phyloP scores from a whole-genome alignment of 1,140 invertebrate genomes.

The Aphaenogaster rudis region DNA sequence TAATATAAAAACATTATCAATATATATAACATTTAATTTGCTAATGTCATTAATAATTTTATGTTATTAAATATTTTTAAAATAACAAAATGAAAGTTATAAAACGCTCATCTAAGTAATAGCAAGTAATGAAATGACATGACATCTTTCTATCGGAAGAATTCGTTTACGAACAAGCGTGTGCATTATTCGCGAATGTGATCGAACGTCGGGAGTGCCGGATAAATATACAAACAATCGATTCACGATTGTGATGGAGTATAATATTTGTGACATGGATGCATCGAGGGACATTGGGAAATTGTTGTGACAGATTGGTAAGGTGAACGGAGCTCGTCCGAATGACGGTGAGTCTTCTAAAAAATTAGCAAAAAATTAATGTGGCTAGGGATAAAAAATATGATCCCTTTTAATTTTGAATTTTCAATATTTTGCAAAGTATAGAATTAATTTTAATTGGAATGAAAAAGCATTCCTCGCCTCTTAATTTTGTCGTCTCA shows the following conservation, averaged over 20 bases:
- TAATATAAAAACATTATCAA: too few relatives aligned
- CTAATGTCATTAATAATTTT: too few relatives aligned
- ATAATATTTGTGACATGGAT: background rate
- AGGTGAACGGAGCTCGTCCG: background rate
- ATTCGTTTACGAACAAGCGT: too few relatives aligned
- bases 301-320: background rate
- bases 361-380: background rate
- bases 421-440: background rate
- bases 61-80: too few relatives aligned
- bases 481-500: background rate
- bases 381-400: background rate
- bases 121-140: too few relatives aligned
- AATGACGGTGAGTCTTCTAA: background rate
- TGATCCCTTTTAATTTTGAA: background rate
- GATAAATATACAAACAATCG: background rate
- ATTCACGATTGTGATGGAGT: background rate
- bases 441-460: background rate
- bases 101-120: too few relatives aligned
- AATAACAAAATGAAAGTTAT: too few relatives aligned
- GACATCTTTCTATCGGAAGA: too few relatives aligned
- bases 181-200: background rate
- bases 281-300: too few relatives aligned
- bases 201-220: background rate
- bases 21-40: too few relatives aligned
- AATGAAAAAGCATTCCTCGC: background rate